A percentile compares a stretch with the other conserved stretches of the same genome.
Conservation (phyloP, 2,888 invertebrate species). For the Meghimatium bilineatum region DNA sequence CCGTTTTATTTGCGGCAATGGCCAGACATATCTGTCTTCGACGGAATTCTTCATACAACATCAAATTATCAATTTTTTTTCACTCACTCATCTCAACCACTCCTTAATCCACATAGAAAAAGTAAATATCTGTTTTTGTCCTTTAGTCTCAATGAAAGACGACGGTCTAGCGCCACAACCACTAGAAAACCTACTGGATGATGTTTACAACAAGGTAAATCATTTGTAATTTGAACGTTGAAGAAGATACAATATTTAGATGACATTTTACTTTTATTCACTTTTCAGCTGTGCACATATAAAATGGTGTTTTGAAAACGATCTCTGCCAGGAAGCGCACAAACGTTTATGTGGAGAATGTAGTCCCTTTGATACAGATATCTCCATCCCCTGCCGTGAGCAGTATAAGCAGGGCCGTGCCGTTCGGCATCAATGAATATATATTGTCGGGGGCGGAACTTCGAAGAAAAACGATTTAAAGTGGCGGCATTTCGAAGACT, state of each 20-base stretch:
- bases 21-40: no score
- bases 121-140: background rate
- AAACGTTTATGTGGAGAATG: background rate
- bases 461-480: no score
- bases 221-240: no score
- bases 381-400: background rate
- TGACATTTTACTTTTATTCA: background rate
- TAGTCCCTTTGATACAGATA: background rate
- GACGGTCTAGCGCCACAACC: background rate
- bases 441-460: no score
- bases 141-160: background rate
- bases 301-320: background rate
- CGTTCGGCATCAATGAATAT: no score
- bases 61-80: no score
- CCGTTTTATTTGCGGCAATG: no score
- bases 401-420: constrained; percentile 1
- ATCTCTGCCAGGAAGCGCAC: background rate
- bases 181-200: background rate
- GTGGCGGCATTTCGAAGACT: no score
- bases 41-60: no score
- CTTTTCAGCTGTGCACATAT: background rate
- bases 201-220: background rate
- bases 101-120: background rate
- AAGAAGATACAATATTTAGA: background rate
- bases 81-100: no score